Evolutionary conservation across 1,140 invertebrate species (phyloP).

Genomic region (Tetramorium parvispinum): DNA sequence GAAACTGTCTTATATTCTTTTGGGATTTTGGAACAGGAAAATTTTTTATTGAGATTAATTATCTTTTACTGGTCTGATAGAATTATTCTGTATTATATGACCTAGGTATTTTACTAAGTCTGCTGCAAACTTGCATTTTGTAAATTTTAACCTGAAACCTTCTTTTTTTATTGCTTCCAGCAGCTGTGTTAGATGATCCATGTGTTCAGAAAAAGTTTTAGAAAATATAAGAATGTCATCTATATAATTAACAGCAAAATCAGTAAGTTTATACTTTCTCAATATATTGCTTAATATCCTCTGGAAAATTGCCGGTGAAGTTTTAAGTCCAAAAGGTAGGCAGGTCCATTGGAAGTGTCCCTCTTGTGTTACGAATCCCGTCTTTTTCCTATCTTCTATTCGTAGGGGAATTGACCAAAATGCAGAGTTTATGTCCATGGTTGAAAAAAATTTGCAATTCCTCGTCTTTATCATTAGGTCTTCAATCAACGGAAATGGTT

Average conservation of each 20-base stretch:
- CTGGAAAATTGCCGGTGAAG: conserved; percentile 23
- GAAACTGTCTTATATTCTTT: conserved; percentile 3
- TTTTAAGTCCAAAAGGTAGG: conserved; percentile 12
- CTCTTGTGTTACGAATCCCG: conserved; percentile 38
- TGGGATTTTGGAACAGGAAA: conserved; percentile 13
- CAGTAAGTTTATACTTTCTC: conserved; percentile 12
- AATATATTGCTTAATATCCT: conserved; percentile 30
- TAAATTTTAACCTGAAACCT: background rate
- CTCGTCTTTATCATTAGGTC: background rate
- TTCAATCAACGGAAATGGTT: background rate
- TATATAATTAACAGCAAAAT: conserved; percentile 20
- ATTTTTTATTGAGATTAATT: conserved; percentile 23
- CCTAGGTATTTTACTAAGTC: conserved; percentile 11
- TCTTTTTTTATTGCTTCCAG: background rate
- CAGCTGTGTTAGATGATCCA: background rate
- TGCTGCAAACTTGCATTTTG: background rate
- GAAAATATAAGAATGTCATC: conserved; percentile 33
- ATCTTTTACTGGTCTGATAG: conserved; percentile 5
- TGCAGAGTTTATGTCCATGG: conserved; percentile 29
- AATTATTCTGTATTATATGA: conserved; percentile 19
- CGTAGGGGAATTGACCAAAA: conserved; percentile 22
- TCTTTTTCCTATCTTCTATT: conserved; percentile 22
- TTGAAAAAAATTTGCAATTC: conserved; percentile 3
- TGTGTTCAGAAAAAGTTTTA: conserved; percentile 25
- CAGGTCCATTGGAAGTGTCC: conserved; percentile 42